These are phyloP conservation scores for Aspidapion aeneum DNA, from an alignment of 2,888 invertebrate species.

Conservation along the genomic window DNA sequence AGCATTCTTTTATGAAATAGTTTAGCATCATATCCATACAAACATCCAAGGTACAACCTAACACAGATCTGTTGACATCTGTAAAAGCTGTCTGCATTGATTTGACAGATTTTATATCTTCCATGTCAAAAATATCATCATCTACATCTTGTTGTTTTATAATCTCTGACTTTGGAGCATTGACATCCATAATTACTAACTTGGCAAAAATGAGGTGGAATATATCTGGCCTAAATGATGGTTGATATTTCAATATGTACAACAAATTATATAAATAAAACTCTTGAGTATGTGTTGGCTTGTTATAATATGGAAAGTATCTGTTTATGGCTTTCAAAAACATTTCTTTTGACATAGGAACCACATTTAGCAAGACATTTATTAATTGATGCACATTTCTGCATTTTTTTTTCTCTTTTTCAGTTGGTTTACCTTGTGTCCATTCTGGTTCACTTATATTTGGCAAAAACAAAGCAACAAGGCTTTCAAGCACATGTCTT, in stretches of 20 bases:
- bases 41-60: slow-evolving; percentile 69
- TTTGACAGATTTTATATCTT: slow-evolving; percentile 47
- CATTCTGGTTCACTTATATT: slow-evolving; percentile 55
- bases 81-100: slow-evolving; percentile 39
- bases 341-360: slow-evolving; percentile 66
- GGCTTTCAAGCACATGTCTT: slow-evolving; percentile 56
- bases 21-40: slow-evolving; percentile 70
- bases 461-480: slow-evolving; percentile 60
- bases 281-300: slow-evolving; percentile 63
- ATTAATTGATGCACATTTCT: slow-evolving; percentile 58
- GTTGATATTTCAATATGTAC: slow-evolving; percentile 71
- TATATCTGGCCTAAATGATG: slow-evolving; percentile 64
- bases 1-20: slow-evolving; percentile 63
- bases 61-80: slow-evolving; percentile 26
- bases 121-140: slow-evolving; percentile 55
- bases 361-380: slow-evolving; percentile 48
- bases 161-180: slow-evolving; percentile 57
- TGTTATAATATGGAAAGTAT: slow-evolving; percentile 75
- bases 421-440: slow-evolving; percentile 56
- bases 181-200: slow-evolving; percentile 73
- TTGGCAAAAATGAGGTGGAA: slow-evolving; percentile 73
- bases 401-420: slow-evolving; percentile 54
- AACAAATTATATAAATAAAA: slow-evolving; percentile 77
- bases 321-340: slow-evolving; percentile 61
- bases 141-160: slow-evolving; percentile 40